Evolutionary conservation across 23 tunicate genomes (phyloP).

Genomic region (Halocynthia aurantium): DNA sequence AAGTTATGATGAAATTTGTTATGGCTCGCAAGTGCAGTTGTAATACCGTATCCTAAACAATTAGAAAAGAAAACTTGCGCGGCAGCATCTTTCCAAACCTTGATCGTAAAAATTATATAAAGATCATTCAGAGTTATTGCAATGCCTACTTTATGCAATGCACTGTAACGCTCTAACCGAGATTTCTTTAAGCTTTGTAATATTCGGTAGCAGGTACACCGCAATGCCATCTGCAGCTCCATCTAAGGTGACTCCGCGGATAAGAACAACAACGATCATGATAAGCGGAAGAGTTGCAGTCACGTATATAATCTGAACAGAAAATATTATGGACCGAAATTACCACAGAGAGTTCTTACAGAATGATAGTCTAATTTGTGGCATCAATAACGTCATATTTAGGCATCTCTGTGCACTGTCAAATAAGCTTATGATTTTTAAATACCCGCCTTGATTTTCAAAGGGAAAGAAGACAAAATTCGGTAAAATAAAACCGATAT

Average conservation of each 20-base stretch:
- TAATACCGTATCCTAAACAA: slow-evolving; percentile 6
- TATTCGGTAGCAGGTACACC: slow-evolving; percentile 21
- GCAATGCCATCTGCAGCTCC: slow-evolving; percentile 29
- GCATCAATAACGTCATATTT: too few relatives aligned
- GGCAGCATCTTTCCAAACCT: slow-evolving; percentile 63
- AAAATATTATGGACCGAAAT: too few relatives aligned
- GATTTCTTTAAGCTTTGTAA: slow-evolving; percentile 23
- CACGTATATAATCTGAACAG: slow-evolving; percentile 24
- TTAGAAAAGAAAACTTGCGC: slow-evolving; percentile 42
- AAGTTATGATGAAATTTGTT: slow-evolving; percentile 26
- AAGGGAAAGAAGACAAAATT: too few relatives aligned
- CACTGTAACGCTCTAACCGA: too few relatives aligned
- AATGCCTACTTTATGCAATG: too few relatives aligned
- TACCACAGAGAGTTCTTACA: too few relatives aligned
- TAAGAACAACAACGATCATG: slow-evolving; percentile 28
- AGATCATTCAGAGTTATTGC: too few relatives aligned
- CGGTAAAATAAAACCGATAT: neutral
- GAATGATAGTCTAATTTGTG: too few relatives aligned
- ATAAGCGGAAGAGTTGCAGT: slow-evolving; percentile 37
- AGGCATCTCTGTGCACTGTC: too few relatives aligned
- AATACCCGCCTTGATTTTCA: too few relatives aligned
- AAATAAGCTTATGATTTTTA: too few relatives aligned
- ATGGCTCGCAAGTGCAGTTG: slow-evolving; percentile 23
- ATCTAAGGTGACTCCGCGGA: slow-evolving; percentile 31
- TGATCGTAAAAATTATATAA: too few relatives aligned